Evolutionary conservation across 2,113 vertebrate genomes (phyloP), one percentile per base, ranked within the genome.

Genomic region (Nibea coibor): DNA sequence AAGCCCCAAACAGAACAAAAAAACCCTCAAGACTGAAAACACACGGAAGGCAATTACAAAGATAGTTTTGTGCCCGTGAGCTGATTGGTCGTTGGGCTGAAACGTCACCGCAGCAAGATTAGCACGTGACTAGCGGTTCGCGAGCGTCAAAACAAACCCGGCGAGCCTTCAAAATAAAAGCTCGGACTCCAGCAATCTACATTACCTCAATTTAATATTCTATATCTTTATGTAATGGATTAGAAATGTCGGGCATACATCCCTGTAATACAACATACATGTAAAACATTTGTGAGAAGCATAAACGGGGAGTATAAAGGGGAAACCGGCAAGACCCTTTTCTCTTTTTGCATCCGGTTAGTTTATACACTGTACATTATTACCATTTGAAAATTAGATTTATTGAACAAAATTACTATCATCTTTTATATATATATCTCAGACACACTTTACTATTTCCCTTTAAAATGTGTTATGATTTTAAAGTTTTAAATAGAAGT

Each of bases 51-150:
- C 1, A 1, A 64, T 74, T 80, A 87, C 87, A 64, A 63, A 67
- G 16, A 4, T 4, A 2, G 16, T 0, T 2, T 4, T 3, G 10
- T 0, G 22, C 0, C 58, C 5, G 51, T 0, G 51, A 22, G 53
- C 53, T 80, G 89, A 91, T 90, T 87, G 82, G 89, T 82, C 53
- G 14, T 0, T 3, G 10, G 5, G 0, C 8, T 12, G 35, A 15
- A 4, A 68, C 84, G 69, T 80, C 78, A 89, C 28, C 0, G 8
- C 5, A 7, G 26, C 17, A 51, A 2, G 57, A 9, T 39, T 0
- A 28, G 1, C 76, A 87, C 24, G 57, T 88, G 72, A 87, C 24
- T 24, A 22, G 50, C 3, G 2, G 42, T 9, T 16, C 5, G 1
- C 2, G 11, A 6, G 24, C 10, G 8, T 19, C 15, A 28, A 51